phyloP scores from a whole-genome alignment of 1,140 invertebrate species.

The Trigoniulus corallinus region DNA sequence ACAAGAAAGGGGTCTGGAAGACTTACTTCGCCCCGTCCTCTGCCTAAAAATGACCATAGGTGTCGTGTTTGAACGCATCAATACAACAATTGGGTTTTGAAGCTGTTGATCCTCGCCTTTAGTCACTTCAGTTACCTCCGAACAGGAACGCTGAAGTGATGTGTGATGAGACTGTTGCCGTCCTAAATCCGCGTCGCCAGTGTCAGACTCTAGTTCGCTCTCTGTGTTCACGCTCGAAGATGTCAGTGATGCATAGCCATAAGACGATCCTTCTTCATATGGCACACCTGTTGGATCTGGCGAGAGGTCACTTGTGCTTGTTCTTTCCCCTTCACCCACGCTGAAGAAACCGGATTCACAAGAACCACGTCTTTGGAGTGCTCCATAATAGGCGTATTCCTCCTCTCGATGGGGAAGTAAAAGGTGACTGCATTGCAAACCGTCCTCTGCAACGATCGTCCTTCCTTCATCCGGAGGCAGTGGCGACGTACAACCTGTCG shows the following conservation, averaged over 20 bases:
- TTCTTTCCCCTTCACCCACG: conserved; percentile 49
- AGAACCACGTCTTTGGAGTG: conserved; percentile 47
- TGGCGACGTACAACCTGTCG: conserved; percentile 6
- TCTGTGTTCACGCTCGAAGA: no score
- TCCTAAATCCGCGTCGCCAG: background rate
- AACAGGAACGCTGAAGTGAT: no score
- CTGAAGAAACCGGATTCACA: conserved; percentile 79
- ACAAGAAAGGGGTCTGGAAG: background rate
- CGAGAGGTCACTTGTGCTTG: conserved; percentile 20
- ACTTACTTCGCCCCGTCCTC: background rate
- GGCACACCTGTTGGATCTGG: conserved; percentile 14
- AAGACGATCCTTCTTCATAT: background rate
- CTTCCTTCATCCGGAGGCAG: conserved; percentile 15
- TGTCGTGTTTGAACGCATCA: background rate
- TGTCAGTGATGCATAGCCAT: no score
- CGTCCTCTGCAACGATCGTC: conserved; percentile 28
- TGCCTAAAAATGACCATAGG: background rate
- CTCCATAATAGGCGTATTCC: background rate
- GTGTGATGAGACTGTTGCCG: background rate
- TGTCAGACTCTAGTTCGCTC: background rate
- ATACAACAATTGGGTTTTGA: background rate
- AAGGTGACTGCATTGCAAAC: background rate
- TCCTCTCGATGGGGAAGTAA: background rate
- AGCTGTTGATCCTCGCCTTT: background rate
- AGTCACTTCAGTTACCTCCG: background rate